phyloP scores from a whole-genome alignment of 2,888 invertebrate genomes.

The Netelia virgata region DNA sequence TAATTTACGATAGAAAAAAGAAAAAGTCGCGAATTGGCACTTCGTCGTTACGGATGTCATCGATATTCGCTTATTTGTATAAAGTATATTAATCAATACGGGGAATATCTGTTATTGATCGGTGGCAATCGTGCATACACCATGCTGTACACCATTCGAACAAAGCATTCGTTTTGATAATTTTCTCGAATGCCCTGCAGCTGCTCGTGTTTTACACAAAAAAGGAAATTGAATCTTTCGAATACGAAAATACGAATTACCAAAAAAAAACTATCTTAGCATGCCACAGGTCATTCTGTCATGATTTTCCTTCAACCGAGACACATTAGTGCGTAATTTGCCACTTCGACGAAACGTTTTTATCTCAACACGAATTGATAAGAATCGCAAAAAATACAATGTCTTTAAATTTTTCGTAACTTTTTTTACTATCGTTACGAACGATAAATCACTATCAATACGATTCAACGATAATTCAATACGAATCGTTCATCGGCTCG shows the following conservation, averaged over 20 bases:
- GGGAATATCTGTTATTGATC: conserved; percentile 56
- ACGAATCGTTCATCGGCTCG: no score
- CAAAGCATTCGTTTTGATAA: conserved; percentile 70
- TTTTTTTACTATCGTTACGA: neutral
- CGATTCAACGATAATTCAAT: neutral
- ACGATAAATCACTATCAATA: neutral
- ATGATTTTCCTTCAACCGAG: conserved; percentile 48
- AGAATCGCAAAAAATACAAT: neutral
- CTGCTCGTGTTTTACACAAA: conserved; percentile 13
- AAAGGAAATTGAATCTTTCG: neutral
- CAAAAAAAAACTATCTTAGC: neutral
- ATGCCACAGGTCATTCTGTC: conserved; percentile 63
- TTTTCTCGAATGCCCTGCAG: conserved; percentile 67
- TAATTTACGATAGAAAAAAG: conserved; percentile 6
- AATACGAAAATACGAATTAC: neutral
- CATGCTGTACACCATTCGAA: conserved; percentile 79
- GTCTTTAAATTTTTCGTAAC: neutral
- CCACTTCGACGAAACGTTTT: conserved; percentile 49
- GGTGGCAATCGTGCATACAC: conserved; percentile 71
- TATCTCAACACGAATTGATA: neutral
- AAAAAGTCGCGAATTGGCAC: conserved; percentile 19
- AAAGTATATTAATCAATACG: conserved; percentile 41
- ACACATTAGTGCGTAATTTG: conserved; percentile 61
- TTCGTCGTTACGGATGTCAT: conserved; percentile 3
- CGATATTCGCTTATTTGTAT: conserved; percentile 1